A percentile compares a stretch with the other conserved stretches of the same genome.
These are phyloP conservation scores for Ephydatia muelleri DNA, from an alignment of 37 sponge, comb jelly and placozoan species.

Conservation along the genomic window DNA sequence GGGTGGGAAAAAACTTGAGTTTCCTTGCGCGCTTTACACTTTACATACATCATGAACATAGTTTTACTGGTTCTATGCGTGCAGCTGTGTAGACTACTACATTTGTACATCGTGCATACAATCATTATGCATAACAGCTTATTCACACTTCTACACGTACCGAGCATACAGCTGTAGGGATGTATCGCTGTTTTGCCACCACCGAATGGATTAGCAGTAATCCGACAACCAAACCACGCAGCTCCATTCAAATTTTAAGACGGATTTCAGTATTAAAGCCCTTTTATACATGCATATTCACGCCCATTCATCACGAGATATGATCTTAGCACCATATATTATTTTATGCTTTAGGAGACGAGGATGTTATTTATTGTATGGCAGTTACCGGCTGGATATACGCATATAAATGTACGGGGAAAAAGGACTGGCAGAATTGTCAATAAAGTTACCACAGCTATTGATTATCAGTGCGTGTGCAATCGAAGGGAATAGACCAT, in stretches of 20 bases:
- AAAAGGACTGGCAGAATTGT: slow-evolving; percentile 1
- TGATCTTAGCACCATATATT: not conserved
- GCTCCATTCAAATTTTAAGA: slow-evolving; percentile 1
- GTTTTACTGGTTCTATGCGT: slow-evolving; percentile 1
- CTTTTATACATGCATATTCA: slow-evolving; percentile 1
- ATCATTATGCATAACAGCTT: slow-evolving; percentile 1
- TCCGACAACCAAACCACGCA: not conserved
- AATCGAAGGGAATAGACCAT: not conserved
- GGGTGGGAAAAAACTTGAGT: not conserved
- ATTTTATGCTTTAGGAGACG: slow-evolving; percentile 1
- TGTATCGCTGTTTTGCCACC: slow-evolving; percentile 1
- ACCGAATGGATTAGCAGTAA: not conserved
- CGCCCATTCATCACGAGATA: not conserved
- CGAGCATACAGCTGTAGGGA: slow-evolving; percentile 1
- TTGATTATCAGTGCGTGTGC: not conserved
- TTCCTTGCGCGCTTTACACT: not conserved
- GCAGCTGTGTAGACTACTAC: slow-evolving; percentile 1
- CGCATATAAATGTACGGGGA: slow-evolving; percentile 1
- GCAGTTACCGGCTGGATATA: not conserved
- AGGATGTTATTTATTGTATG: not conserved
- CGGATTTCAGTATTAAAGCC: not conserved
- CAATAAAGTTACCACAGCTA: slow-evolving; percentile 1
- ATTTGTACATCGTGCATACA: slow-evolving; percentile 1
- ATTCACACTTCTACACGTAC: slow-evolving; percentile 1
- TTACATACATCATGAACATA: not conserved